phyloP scores from a whole-genome alignment of 1,140 invertebrate species.

The Zaprionus capensis region DNA sequence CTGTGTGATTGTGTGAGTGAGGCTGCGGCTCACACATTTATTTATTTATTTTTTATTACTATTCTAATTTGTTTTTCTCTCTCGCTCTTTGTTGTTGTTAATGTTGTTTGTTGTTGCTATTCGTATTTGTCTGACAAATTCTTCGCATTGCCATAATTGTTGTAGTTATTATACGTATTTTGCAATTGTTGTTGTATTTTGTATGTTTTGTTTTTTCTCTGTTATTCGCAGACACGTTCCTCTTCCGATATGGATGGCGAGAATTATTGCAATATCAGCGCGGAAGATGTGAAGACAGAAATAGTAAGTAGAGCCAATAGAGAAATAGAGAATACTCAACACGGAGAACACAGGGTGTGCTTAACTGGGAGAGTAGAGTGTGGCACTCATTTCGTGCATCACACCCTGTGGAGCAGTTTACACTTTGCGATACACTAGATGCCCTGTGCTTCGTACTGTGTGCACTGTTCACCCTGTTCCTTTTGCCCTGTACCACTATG shows the following conservation, averaged over 20 bases:
- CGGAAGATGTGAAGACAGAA: slow-evolving; percentile 84
- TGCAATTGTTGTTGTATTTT: slow-evolving; percentile 46
- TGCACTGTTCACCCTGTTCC: too few relatives aligned
- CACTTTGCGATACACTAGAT: too few relatives aligned
- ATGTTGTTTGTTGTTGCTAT: slow-evolving; percentile 43
- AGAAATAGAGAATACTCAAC: too few relatives aligned
- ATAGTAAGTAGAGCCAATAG: slow-evolving; percentile 61
- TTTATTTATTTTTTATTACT: slow-evolving; percentile 72
- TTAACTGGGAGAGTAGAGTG: too few relatives aligned
- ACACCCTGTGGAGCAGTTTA: too few relatives aligned
- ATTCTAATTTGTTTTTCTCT: slow-evolving; percentile 72
- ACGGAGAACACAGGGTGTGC: too few relatives aligned
- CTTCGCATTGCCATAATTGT: slow-evolving; percentile 59
- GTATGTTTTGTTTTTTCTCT: slow-evolving; percentile 52
- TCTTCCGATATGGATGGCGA: slow-evolving; percentile 78
- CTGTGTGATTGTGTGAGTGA: slow-evolving; percentile 28
- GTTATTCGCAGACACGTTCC: slow-evolving; percentile 68
- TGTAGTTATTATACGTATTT: slow-evolving; percentile 26
- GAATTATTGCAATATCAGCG: slow-evolving; percentile 82
- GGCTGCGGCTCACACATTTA: slow-evolving; percentile 44
- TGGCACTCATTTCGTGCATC: too few relatives aligned
- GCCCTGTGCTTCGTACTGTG: too few relatives aligned
- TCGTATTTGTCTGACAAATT: slow-evolving; percentile 75
- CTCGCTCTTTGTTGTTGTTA: slow-evolving; percentile 32
- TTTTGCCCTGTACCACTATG: too few relatives aligned